Base-by-base conservation (phyloP, 1,140 invertebrate genomes). In the Drosophila lini region DNA sequence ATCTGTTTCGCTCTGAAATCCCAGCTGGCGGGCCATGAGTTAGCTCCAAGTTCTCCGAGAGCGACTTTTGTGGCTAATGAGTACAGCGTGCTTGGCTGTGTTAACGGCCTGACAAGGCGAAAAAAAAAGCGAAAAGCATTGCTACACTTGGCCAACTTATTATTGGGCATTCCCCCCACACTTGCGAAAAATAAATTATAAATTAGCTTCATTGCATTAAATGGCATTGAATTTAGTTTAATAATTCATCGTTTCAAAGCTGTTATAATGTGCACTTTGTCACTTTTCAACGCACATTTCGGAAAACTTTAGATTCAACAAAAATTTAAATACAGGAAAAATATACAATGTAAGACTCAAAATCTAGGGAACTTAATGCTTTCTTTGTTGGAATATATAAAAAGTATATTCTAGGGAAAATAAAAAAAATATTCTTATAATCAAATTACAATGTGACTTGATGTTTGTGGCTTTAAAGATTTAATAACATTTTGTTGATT, bases 141-240 rank as follows among this genome's bases (percentile, higher is more conserved):
- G 65, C 67, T 45, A 71, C 34, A 71, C 65, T 71, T 71, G 65
- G 52, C 31, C 65, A 58, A 71, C 68, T 70, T 71, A 71, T 70
- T 71, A 50, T 71, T 71, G 52, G 68, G 65, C 52, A 36, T 59
- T 71, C 13, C 62, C 62, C 61, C 65, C 19, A 70, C 64, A 58
- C 34, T 48, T 5, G 48, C 11, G 15, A 41, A 63, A 60, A 42
- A 11, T 28, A 25, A 11, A 9, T 1, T 1, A 4, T 31, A 48
- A n/a, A 32, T 48, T 15, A 36, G 28, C 28, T n/a, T n/a, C 19
- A 53, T 53, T 53, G 32, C 56, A 19, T 48, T n/a, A 31, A 22
- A 19, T 31, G 13, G 8, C 34, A 36, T 58, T 58, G 56, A 59
- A 58, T 31, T 58, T 0, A 1, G 8, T 6, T 58, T 44, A 52